phyloP scores from a whole-genome alignment of 2,797 vertebrate genomes.

The Cyprinella venusta region DNA sequence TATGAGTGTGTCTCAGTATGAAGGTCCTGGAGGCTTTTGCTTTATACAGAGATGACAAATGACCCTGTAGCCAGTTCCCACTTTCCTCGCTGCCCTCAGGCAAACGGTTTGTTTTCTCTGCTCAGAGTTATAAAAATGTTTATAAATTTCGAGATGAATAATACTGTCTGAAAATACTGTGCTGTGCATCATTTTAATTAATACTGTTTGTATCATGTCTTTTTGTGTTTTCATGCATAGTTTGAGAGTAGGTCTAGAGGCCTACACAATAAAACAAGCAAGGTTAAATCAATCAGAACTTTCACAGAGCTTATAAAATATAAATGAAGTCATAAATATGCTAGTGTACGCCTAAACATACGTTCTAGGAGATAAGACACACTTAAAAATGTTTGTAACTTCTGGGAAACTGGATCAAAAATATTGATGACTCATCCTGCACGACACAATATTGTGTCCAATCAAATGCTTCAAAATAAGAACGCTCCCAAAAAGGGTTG shows the following conservation, averaged over 20 bases:
- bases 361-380: not conserved
- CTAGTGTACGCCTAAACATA: not conserved
- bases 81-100: conserved; percentile 8
- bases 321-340: not conserved
- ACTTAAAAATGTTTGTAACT: not conserved
- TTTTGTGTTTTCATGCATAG: not conserved
- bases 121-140: conserved; percentile 1
- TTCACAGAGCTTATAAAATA: not conserved
- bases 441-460: not conserved
- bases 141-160: conserved; percentile 14
- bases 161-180: not conserved
- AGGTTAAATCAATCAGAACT: not conserved
- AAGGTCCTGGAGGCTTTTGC: conserved; percentile 30
- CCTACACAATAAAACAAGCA: not conserved
- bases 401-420: not conserved
- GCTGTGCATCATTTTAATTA: not conserved
- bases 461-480: not conserved
- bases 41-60: conserved; percentile 34
- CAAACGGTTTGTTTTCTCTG: not conserved
- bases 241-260: not conserved
- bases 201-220: not conserved
- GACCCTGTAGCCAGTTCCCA: conserved; percentile 20
- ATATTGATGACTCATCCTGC: not conserved
- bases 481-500: not conserved
- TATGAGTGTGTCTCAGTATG: conserved; percentile 26